phyloP scores from a whole-genome alignment of 2,888 invertebrate genomes.

The Microchrysa polita region DNA sequence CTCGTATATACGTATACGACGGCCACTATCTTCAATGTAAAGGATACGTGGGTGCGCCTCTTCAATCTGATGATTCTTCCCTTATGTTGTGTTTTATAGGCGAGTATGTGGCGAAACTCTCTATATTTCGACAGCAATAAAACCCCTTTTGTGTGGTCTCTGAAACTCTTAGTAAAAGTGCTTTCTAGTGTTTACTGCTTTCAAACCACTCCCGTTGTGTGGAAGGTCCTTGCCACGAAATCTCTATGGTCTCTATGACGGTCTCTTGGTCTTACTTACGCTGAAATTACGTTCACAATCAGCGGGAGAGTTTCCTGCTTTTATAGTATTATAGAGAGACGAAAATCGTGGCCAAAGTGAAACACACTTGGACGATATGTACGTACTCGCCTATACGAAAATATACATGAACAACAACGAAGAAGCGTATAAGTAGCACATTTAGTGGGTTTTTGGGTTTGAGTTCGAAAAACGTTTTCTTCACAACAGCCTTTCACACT shows the following conservation, averaged over 20 bases:
- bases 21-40: background rate
- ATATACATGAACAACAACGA: background rate
- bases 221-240: too few species aligned
- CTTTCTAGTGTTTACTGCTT: constrained; percentile 35
- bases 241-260: too few species aligned
- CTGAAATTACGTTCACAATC: constrained; percentile 30
- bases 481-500: constrained; percentile 36
- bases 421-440: too few species aligned
- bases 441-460: too few species aligned
- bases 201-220: constrained; percentile 27
- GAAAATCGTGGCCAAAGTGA: constrained; percentile 13
- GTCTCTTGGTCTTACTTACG: background rate
- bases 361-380: constrained; percentile 28
- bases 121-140: constrained; percentile 36
- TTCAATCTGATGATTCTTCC: background rate
- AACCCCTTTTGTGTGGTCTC: constrained; percentile 15
- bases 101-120: constrained; percentile 7
- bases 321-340: background rate
- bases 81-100: constrained; percentile 17
- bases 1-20: too few species aligned
- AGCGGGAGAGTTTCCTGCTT: constrained; percentile 37
- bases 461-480: constrained; percentile 35
- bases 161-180: constrained; percentile 37
- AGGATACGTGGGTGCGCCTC: constrained; percentile 1
- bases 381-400: background rate